These are phyloP conservation scores for Chymomyza caudatula DNA, from an alignment of 2,888 invertebrate species.

Conservation along the genomic window DNA sequence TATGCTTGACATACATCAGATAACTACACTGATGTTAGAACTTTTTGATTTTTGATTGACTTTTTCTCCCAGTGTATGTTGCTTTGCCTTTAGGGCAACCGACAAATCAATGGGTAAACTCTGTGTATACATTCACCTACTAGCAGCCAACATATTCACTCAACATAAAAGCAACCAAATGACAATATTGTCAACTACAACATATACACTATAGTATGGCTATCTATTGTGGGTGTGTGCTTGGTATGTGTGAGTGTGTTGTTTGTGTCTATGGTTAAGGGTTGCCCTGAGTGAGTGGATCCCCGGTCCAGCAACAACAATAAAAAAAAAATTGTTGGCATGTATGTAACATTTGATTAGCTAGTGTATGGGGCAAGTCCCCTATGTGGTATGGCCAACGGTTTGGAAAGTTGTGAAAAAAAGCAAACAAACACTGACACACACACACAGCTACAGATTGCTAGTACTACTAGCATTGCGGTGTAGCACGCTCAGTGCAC, in stretches of 20 bases:
- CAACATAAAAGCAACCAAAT: slow-evolving; percentile 58
- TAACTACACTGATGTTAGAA: too few relatives aligned
- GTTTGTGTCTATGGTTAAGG: neutral
- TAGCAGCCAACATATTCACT: slow-evolving; percentile 2
- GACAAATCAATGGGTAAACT: slow-evolving; percentile 55
- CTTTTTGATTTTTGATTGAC: neutral
- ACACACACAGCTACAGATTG: neutral
- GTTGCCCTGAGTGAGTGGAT: neutral
- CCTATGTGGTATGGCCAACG: slow-evolving; percentile 1
- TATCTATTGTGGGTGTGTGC: neutral
- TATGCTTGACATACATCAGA: too few relatives aligned
- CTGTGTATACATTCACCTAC: slow-evolving; percentile 20
- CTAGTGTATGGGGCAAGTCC: slow-evolving; percentile 37
- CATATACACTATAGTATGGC: slow-evolving; percentile 4
- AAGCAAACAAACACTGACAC: neutral
- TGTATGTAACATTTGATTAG: slow-evolving; percentile 67
- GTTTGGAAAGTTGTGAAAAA: slow-evolving; percentile 1
- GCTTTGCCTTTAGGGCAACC: slow-evolving; percentile 13
- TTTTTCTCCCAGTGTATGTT: neutral
- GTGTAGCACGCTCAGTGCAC: slow-evolving; percentile 35
- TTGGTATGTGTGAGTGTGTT: neutral
- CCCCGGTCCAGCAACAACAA: slow-evolving; percentile 38
- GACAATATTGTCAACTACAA: slow-evolving; percentile 51
- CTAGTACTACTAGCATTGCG: neutral
- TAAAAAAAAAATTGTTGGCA: slow-evolving; percentile 47